Conservation (phyloP, 2,797 vertebrate species). For the Lutjanus argentimaculatus region DNA sequence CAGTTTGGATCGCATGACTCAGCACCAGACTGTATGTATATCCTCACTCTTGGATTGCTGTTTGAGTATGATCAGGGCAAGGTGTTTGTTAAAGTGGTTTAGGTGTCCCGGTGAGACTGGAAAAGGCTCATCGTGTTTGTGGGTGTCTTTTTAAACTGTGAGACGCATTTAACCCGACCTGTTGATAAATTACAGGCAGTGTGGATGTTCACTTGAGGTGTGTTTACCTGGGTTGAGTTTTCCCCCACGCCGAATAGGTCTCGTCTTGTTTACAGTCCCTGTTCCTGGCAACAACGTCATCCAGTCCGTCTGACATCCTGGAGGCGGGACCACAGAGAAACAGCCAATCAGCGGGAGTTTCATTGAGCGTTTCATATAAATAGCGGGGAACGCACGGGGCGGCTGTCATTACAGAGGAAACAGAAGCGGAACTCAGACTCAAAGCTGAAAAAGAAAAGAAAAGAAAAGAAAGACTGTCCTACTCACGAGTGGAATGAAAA, state of each 20-base stretch:
- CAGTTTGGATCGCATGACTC: conserved; percentile 68
- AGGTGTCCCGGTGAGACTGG: not conserved
- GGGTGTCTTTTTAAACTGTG: not conserved
- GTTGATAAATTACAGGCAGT: not conserved
- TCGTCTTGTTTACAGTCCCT: conserved; percentile 89
- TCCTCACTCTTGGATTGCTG: conserved; percentile 30
- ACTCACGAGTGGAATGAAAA: conserved; percentile 76
- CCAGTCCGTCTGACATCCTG: conserved; percentile 23
- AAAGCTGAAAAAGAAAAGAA: conserved; percentile 41
- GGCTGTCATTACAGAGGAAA: conserved; percentile 57
- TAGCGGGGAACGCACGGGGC: not conserved
- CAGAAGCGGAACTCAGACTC: not conserved
- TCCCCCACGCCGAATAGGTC: conserved; percentile 65
- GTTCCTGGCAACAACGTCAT: conserved; percentile 92
- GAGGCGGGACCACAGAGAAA: conserved; percentile 50
- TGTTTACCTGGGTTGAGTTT: conserved; percentile 56
- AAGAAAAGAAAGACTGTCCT: conserved; percentile 34
- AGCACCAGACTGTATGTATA: conserved; percentile 55
- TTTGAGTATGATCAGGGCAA: not conserved
- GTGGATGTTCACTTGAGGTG: not conserved
- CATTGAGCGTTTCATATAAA: conserved; percentile 55
- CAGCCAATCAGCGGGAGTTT: conserved; percentile 71
- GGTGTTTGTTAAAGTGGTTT: not conserved
- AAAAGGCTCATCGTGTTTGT: not conserved
- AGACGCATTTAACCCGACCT: conserved; percentile 16